Conservation (phyloP, 2,888 invertebrate species). For the Poecilobothrus nobilitatus region DNA sequence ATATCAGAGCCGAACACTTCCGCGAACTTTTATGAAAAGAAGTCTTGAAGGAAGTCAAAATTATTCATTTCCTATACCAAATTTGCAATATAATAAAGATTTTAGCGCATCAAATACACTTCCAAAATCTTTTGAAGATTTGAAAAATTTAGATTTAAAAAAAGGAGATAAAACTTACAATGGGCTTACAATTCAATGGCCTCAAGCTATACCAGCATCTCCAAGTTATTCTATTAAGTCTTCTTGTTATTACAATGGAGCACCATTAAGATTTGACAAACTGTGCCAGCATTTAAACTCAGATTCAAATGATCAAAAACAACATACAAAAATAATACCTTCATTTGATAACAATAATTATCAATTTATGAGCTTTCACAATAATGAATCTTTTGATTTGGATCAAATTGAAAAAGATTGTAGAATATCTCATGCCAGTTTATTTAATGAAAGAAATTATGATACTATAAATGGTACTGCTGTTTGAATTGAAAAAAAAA, state of each 20-base stretch:
- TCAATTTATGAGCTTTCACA: conserved; percentile 33
- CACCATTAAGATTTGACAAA: not conserved
- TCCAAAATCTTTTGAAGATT: conserved; percentile 31
- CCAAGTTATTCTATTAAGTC: conserved; percentile 35
- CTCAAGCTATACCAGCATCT: conserved; percentile 40
- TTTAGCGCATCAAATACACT: conserved; percentile 16
- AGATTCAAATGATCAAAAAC: not conserved
- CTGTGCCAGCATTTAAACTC: not conserved
- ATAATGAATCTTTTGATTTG: conserved; percentile 36
- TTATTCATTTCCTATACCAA: not conserved
- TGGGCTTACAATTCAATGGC: conserved; percentile 36
- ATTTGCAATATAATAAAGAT: not conserved
- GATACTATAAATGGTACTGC: conserved; percentile 42
- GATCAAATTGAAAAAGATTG: conserved; percentile 42
- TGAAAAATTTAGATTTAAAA: conserved; percentile 11
- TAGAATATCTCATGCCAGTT: conserved; percentile 41
- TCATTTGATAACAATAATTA: conserved; percentile 30
- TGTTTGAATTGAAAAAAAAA: conserved; percentile 27
- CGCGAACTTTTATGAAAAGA: conserved; percentile 38
- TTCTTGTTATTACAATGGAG: not conserved
- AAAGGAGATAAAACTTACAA: conserved; percentile 7
- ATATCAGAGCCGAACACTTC: conserved; percentile 40
- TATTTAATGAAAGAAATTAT: conserved; percentile 35
- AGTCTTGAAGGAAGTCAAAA: conserved; percentile 25
- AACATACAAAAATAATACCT: too few relatives aligned